phyloP scores from a whole-genome alignment of 2,113 vertebrate genomes.

The Scolopax mira region DNA sequence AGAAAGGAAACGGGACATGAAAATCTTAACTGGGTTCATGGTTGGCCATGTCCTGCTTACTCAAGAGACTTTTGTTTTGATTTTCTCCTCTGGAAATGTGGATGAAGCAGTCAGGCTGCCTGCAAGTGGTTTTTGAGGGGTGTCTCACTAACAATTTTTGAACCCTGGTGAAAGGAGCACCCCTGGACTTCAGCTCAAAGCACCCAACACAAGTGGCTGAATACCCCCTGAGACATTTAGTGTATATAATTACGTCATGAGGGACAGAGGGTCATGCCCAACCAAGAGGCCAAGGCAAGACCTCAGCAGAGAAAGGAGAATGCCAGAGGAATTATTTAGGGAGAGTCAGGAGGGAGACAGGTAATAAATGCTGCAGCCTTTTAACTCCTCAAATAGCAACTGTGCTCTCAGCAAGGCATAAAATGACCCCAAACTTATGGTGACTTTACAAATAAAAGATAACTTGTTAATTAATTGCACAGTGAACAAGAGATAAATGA shows the following conservation, averaged over 20 bases:
- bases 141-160: neutral
- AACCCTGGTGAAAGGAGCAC: neutral
- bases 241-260: fast-evolving
- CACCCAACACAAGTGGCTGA: neutral
- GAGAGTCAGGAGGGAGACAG: neutral
- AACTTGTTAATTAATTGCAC: constrained; percentile 2
- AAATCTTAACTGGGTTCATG: neutral
- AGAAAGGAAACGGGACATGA: neutral
- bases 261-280: neutral
- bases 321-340: neutral
- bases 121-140: neutral
- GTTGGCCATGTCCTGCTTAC: neutral
- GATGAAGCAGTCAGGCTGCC: neutral
- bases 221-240: neutral
- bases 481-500: neutral
- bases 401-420: neutral
- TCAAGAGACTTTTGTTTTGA: neutral
- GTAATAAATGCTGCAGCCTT: neutral
- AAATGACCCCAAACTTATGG: neutral
- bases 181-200: neutral
- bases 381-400: neutral
- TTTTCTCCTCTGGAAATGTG: neutral
- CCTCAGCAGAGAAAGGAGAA: neutral
- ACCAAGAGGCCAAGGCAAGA: neutral
- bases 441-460: neutral